Percentiles rank a stretch among this genome's conserved stretches.
Conservation (phyloP, 2,113 vertebrate species). For the Tragulus kanchil region DNA sequence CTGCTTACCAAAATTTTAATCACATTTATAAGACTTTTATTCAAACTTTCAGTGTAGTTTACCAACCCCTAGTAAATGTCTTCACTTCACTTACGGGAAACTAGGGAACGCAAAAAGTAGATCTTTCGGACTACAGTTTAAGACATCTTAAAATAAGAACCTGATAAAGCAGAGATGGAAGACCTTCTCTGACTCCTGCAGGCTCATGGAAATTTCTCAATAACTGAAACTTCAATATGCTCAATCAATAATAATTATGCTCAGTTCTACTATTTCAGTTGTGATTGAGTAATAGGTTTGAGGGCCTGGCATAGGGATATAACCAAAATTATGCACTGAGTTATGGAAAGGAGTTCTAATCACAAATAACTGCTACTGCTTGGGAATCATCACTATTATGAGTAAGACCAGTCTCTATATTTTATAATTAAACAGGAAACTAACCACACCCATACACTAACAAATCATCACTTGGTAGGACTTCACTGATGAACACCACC, state of each 20-base stretch:
- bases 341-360: not conserved
- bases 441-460: not conserved
- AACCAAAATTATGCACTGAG: not conserved
- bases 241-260: conserved; percentile 18
- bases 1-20: conserved; percentile 51
- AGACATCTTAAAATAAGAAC: conserved; percentile 11
- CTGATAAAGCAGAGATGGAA: conserved; percentile 6
- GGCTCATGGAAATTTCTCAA: not conserved
- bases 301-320: not conserved
- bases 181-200: not conserved
- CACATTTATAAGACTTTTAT: not conserved
- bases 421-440: conserved; percentile 31
- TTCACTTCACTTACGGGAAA: conserved; percentile 31
- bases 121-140: not conserved
- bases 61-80: conserved; percentile 4
- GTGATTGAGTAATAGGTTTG: not conserved
- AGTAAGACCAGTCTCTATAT: not conserved
- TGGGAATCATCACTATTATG: not conserved
- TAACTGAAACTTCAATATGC: not conserved
- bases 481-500: not conserved
- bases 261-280: not conserved
- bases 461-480: not conserved
- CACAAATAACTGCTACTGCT: conserved; percentile 49
- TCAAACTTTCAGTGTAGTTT: conserved; percentile 48
- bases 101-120: not conserved